phyloP scores from a whole-genome alignment of 2,113 vertebrate species.

The Conger conger region DNA sequence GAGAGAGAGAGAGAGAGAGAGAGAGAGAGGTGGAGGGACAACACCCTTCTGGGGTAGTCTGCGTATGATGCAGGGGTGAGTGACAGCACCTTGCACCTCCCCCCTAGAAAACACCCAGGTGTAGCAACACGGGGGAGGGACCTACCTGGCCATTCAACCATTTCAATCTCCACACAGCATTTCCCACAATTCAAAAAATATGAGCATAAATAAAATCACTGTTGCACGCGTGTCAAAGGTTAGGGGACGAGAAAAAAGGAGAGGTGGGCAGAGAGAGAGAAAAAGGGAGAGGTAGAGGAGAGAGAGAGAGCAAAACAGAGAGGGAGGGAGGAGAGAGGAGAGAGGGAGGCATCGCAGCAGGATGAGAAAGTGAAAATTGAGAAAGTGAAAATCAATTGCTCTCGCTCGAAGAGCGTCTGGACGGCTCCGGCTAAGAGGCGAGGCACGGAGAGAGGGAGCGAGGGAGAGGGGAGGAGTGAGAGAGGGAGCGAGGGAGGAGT shows the following conservation, averaged over 20 bases:
- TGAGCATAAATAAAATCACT: neutral
- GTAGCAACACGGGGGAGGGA: neutral
- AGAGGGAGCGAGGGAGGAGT: neutral
- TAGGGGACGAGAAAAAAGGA: no score
- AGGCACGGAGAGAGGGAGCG: neutral
- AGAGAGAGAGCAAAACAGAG: neutral
- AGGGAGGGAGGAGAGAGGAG: neutral
- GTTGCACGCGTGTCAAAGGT: neutral
- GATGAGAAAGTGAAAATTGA: neutral
- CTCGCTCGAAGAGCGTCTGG: neutral
- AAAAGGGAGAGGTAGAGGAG: no score
- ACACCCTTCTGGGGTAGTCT: neutral
- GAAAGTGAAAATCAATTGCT: neutral
- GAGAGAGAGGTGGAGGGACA: constrained; percentile 11
- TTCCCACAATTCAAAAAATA: neutral
- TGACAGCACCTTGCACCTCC: neutral
- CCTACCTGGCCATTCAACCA: neutral
- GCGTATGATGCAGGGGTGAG: neutral
- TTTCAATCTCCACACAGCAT: neutral
- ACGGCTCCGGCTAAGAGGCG: neutral
- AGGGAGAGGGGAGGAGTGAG: neutral
- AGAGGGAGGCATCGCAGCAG: neutral
- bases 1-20: neutral
- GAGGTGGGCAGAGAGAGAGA: neutral
- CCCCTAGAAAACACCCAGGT: neutral